Conservation (phyloP, 2,888 invertebrate species). For the Priocnemis perturbator region DNA sequence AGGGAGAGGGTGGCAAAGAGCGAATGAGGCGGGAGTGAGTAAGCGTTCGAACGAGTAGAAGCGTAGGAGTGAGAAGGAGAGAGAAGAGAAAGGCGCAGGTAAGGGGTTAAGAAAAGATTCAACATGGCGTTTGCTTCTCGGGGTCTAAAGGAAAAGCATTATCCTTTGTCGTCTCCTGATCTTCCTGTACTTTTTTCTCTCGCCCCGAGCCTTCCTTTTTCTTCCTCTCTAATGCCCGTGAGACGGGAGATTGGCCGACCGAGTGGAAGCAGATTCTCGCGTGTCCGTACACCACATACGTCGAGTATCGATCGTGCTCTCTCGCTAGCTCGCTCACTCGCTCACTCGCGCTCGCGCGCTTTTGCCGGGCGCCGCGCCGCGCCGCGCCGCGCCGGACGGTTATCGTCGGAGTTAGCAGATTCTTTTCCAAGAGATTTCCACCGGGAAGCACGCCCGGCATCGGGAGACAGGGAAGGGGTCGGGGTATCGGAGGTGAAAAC, state of each 20-base stretch:
- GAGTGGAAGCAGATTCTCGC: constrained; percentile 43
- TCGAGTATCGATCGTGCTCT: constrained; percentile 32
- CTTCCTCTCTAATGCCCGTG: constrained; percentile 18
- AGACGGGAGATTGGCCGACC: constrained; percentile 35
- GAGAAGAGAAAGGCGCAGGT: neutral
- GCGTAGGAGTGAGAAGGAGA: neutral
- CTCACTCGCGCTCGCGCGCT: constrained; percentile 14
- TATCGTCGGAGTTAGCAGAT: constrained; percentile 53
- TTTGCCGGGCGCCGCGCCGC: constrained; percentile 44
- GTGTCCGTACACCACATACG: constrained; percentile 12
- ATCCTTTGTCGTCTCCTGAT: constrained; percentile 28
- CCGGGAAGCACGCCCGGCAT: constrained; percentile 1
- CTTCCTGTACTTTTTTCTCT: constrained; percentile 11
- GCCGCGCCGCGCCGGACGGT: too few relatives aligned
- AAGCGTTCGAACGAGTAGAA: too few relatives aligned
- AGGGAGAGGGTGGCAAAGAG: neutral
- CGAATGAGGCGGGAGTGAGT: neutral
- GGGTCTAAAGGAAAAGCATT: constrained; percentile 26
- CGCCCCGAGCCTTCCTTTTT: constrained; percentile 13
- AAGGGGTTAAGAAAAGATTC: constrained; percentile 7
- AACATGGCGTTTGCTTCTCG: constrained; percentile 13
- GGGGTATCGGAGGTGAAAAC: constrained; percentile 13
- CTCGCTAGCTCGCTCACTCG: too few relatives aligned
- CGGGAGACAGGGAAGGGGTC: constrained; percentile 9
- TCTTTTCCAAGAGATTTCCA: constrained; percentile 50